A percentile compares a stretch with the other conserved stretches of the same genome.
These are phyloP conservation scores for Nephrotoma guestfalica DNA, from an alignment of 2,888 invertebrate genomes.

Conservation along the genomic window DNA sequence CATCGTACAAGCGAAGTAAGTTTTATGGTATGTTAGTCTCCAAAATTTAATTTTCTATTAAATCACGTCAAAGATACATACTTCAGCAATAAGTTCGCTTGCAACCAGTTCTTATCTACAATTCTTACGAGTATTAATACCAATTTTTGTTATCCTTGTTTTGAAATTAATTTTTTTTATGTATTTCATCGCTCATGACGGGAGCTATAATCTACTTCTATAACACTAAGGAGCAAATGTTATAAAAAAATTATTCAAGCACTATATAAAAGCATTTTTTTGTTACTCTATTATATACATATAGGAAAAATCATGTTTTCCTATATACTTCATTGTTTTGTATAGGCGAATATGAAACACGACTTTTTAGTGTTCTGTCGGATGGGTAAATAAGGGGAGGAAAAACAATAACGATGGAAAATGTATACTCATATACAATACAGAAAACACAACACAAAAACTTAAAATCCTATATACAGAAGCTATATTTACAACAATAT, in stretches of 20 bases:
- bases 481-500: not conserved
- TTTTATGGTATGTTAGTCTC: too few relatives aligned
- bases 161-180: too few relatives aligned
- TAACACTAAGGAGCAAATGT: not conserved
- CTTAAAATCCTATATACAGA: not conserved
- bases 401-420: not conserved
- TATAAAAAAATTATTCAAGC: not conserved
- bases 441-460: not conserved
- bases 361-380: not conserved
- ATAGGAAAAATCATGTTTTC: not conserved
- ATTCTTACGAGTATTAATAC: too few relatives aligned
- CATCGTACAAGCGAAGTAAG: too few relatives aligned
- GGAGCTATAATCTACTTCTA: not conserved
- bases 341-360: not conserved
- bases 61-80: too few relatives aligned
- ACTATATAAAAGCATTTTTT: not conserved
- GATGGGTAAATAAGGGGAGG: not conserved
- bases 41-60: too few relatives aligned
- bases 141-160: too few relatives aligned
- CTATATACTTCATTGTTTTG: not conserved
- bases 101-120: too few relatives aligned
- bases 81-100: too few relatives aligned
- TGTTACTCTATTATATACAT: not conserved
- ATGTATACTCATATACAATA: not conserved
- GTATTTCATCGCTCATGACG: too few relatives aligned